Evolutionary conservation across 2,797 vertebrate species (phyloP).

Genomic region (Acanthis flammea): DNA sequence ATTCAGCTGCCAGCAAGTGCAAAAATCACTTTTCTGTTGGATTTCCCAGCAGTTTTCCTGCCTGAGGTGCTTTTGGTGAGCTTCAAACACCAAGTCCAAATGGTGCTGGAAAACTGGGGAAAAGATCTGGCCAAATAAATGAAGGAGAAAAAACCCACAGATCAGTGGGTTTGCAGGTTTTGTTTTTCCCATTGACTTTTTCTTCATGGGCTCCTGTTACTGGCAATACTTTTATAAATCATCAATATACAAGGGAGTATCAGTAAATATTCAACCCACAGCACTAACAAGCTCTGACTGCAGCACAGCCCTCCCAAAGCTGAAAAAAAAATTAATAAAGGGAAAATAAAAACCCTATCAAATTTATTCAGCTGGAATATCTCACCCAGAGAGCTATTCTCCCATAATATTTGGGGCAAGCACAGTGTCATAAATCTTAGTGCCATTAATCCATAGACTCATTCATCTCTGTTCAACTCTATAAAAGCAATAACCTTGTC

Average conservation of each 20-base stretch:
- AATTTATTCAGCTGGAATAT: conserved; percentile 61
- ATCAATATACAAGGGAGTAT: neutral
- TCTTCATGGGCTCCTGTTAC: neutral
- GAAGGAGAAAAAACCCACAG: neutral
- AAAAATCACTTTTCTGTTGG: neutral
- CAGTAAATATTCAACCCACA: neutral
- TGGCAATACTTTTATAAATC: neutral
- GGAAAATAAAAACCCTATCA: conserved; percentile 39
- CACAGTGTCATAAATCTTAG: conserved; percentile 67
- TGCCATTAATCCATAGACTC: conserved; percentile 58
- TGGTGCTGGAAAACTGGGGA: accelerated
- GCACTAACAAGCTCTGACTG: neutral
- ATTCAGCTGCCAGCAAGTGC: neutral
- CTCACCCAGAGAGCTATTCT: conserved; percentile 41
- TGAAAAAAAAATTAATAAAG: neutral
- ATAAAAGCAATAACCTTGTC: conserved; percentile 74
- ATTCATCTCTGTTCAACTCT: conserved; percentile 68
- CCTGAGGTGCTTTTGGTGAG: neutral
- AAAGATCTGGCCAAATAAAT: neutral
- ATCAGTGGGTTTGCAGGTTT: neutral
- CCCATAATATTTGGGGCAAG: conserved; percentile 59
- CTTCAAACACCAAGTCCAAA: neutral
- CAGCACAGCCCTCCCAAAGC: neutral
- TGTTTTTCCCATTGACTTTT: neutral
- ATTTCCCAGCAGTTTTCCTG: neutral